Base-by-base conservation (phyloP, 2,797 vertebrate genomes). In the Martes flavigula region DNA sequence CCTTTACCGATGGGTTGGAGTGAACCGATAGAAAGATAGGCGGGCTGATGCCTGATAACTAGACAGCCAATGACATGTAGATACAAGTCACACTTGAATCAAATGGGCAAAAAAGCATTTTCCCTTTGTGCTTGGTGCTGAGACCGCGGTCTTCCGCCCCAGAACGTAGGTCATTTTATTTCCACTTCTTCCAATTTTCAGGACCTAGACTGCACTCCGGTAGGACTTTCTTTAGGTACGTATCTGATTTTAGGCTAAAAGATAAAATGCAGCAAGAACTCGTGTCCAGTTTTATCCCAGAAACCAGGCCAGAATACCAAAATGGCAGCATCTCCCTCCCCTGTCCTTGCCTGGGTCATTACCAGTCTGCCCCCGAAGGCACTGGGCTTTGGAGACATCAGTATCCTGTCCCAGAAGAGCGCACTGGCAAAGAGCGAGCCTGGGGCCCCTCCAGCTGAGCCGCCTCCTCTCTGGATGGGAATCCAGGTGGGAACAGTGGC, bases 261-360 rank as follows among this genome's bases (percentile, higher is more conserved):
- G 79, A 40, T 1, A n/a, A 70, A 72, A 54, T 60, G 13, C 17
- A 30, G 27, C 21, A 18, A 77, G 62, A 72, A 62, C 68, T 77
- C 54, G 8, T 1, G 15, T 75, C 11, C 72, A 38, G 7, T 70
- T 70, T 23, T 75, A 68, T 27, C 58, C 66, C 62, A 32, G 38
- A 88, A 91, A 89, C 73, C 75, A 73, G 89, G 83, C n/a, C 64
- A 43, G 64, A 82, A 77, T 12, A 46, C 79, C 62, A 27, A 92
- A 48, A 83, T 9, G 27, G 21, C 0, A 1, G 15, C 17, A 0
- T 46, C 21, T 83, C 32, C 38, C 9, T 17, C 17, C 5, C 1
- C 15, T 11, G 0, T 10, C 32, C 43, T 95, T 58, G 15, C 35
- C 43, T 7, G 32, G 27, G 43, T 64, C 48, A 14, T 64, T 58